Evolutionary conservation across 2,888 invertebrate genomes (phyloP).

Genomic region (Ypsolopha scabrella): DNA sequence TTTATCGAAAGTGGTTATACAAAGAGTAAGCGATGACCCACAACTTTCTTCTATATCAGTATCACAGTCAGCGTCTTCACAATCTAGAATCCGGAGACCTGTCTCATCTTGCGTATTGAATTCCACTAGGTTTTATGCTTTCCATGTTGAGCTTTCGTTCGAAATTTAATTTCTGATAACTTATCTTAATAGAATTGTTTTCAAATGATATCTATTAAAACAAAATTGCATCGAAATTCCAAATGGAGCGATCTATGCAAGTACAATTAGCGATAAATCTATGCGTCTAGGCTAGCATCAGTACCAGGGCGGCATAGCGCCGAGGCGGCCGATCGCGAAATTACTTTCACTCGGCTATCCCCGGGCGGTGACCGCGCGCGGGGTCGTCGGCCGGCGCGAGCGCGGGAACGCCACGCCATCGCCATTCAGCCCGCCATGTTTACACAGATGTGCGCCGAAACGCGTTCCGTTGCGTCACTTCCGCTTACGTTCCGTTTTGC

Average conservation of each 20-base stretch:
- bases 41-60: too few species aligned
- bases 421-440: slow-evolving; percentile 67
- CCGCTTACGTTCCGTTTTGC: slow-evolving; percentile 58
- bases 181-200: too few species aligned
- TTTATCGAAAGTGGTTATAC: too few species aligned
- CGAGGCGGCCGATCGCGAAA: slow-evolving; percentile 52
- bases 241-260: neutral
- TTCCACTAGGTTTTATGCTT: too few species aligned
- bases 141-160: too few species aligned
- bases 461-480: slow-evolving; percentile 65
- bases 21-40: too few species aligned
- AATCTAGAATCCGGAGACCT: too few species aligned
- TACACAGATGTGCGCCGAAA: slow-evolving; percentile 68
- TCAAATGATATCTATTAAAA: too few species aligned
- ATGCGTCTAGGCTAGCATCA: slow-evolving; percentile 12
- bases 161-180: too few species aligned
- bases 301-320: slow-evolving; percentile 54
- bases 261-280: slow-evolving; percentile 9
- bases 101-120: too few species aligned
- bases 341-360: slow-evolving; percentile 69
- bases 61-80: too few species aligned
- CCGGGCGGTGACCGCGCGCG: slow-evolving; percentile 58
- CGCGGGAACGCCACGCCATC: slow-evolving; percentile 50
- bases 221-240: too few species aligned
- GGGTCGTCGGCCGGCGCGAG: slow-evolving; percentile 57